phyloP scores from a whole-genome alignment of 2,113 vertebrate genomes.

The Ancistrus triradiatus region DNA sequence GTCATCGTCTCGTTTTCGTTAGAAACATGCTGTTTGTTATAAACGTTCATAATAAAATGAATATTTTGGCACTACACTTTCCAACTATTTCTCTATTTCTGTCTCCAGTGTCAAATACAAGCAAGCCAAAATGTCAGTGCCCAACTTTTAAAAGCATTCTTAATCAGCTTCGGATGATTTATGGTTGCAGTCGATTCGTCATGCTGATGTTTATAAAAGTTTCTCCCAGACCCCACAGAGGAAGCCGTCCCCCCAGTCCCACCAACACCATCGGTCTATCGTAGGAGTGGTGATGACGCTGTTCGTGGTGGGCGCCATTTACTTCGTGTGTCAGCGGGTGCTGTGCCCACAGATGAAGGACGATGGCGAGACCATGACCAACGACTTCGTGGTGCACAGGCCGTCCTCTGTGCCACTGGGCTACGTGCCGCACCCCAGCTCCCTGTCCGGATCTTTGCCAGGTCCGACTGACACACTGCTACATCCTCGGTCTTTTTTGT shows the following conservation, averaged over 20 bases:
- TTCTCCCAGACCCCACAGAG: slow-evolving; percentile 80
- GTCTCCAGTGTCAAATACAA: too few relatives aligned
- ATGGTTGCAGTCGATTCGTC: too few relatives aligned
- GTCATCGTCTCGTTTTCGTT: too few relatives aligned
- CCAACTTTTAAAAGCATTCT: too few relatives aligned
- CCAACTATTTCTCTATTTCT: too few relatives aligned
- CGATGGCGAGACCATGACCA: slow-evolving; percentile 89
- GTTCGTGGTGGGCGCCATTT: slow-evolving; percentile 88
- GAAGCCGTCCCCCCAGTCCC: slow-evolving; percentile 83
- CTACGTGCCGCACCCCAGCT: slow-evolving; percentile 90
- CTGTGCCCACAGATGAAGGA: slow-evolving; percentile 95
- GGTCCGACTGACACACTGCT: slow-evolving; percentile 59
- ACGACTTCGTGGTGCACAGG: slow-evolving; percentile 89
- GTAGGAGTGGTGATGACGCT: slow-evolving; percentile 89
- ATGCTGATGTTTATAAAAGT: too few relatives aligned
- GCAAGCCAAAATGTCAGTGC: too few relatives aligned
- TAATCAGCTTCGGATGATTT: too few relatives aligned
- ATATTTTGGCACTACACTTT: too few relatives aligned
- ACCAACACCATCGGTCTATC: slow-evolving; percentile 91
- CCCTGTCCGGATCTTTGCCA: slow-evolving; percentile 87
- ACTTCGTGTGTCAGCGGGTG: slow-evolving; percentile 93
- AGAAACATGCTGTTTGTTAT: too few relatives aligned
- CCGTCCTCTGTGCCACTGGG: slow-evolving; percentile 87
- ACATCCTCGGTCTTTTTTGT: not conserved
- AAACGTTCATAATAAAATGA: too few relatives aligned